Conservation (phyloP, 2,113 vertebrate species). For the Atlantisia rogersi region DNA sequence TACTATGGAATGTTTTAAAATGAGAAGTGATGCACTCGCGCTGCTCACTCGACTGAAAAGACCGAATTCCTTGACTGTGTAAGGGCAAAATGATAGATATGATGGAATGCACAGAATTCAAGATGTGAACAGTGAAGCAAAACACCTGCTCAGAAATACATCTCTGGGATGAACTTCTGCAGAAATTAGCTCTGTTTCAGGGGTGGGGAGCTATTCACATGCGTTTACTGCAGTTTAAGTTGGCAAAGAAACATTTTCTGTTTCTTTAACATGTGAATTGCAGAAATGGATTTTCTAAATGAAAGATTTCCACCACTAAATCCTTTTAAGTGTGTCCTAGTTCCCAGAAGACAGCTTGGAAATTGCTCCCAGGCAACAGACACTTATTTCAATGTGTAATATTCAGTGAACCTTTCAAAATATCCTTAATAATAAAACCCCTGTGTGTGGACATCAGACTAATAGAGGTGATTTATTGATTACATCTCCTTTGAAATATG, state of each 20-base stretch:
- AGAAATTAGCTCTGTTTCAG: constrained; percentile 59
- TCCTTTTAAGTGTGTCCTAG: constrained; percentile 73
- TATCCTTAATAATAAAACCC: constrained; percentile 68
- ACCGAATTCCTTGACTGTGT: constrained; percentile 3
- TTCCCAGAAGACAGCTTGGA: constrained; percentile 68
- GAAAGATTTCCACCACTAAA: constrained; percentile 73
- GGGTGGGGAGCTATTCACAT: neutral
- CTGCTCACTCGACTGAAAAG: constrained; percentile 36
- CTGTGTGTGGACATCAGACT: constrained; percentile 53
- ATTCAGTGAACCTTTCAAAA: constrained; percentile 73
- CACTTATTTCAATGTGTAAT: constrained; percentile 73
- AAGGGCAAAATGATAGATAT: constrained; percentile 12
- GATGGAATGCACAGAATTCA: constrained; percentile 1
- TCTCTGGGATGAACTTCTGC: constrained; percentile 16
- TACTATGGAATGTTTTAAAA: constrained; percentile 39
- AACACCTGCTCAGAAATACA: constrained; percentile 16
- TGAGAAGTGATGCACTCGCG: neutral
- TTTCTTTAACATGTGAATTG: constrained; percentile 70
- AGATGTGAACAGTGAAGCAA: constrained; percentile 36
- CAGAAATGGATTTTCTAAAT: constrained; percentile 74
- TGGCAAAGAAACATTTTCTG: constrained; percentile 64
- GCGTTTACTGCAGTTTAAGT: constrained; percentile 20
- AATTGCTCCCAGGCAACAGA: constrained; percentile 71
- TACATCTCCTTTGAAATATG: constrained; percentile 65
- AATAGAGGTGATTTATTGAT: constrained; percentile 72